A percentile compares a stretch with the other conserved stretches of the same genome.
These are phyloP conservation scores for Syngnathus floridae DNA, from an alignment of 2,113 vertebrate genomes.

Conservation along the genomic window DNA sequence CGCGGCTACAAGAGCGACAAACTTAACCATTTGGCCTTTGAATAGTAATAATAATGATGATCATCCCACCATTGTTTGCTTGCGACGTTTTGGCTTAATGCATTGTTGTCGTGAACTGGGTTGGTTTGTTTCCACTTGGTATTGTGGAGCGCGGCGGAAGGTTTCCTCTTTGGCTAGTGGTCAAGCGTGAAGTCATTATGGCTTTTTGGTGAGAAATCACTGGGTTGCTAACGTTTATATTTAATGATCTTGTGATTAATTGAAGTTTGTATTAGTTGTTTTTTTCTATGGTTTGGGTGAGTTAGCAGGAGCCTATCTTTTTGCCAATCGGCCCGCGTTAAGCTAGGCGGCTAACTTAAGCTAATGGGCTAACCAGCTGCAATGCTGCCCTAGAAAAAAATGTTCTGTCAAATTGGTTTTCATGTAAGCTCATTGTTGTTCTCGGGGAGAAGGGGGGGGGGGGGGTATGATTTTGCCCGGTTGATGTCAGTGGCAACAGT, in stretches of 20 bases:
- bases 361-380: background rate
- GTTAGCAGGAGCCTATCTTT: background rate
- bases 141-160: too few species aligned
- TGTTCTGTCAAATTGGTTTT: background rate
- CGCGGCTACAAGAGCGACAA: background rate
- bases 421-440: too few species aligned
- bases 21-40: background rate
- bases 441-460: too few species aligned
- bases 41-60: too few species aligned
- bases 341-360: conserved; percentile 30
- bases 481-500: too few species aligned
- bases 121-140: background rate
- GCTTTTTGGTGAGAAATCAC: background rate
- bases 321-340: background rate
- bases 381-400: background rate
- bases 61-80: background rate
- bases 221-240: background rate
- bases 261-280: background rate
- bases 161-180: background rate
- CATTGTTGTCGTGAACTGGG: background rate
- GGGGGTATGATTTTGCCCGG: too few species aligned
- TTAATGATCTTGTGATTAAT: background rate
- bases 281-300: background rate
- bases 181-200: background rate
- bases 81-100: background rate